Percentiles rank a stretch among this genome's conserved stretches.
These are phyloP conservation scores for Mustela lutreola DNA, from an alignment of 2,113 vertebrate genomes.

Conservation along the genomic window DNA sequence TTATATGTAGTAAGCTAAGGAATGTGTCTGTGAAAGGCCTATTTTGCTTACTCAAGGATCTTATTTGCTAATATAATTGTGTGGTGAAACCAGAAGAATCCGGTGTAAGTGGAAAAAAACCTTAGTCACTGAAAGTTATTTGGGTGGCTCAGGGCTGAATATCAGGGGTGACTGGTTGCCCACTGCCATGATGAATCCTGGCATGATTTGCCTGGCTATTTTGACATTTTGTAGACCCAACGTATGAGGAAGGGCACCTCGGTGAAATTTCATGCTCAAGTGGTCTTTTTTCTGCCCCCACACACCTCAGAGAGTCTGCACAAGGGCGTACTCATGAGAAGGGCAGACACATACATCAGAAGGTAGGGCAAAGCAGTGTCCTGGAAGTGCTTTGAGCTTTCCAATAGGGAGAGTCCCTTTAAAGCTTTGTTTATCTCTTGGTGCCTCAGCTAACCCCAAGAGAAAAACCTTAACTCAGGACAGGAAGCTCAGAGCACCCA, in stretches of 20 bases:
- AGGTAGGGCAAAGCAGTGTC: neutral
- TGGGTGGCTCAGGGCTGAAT: conserved; percentile 18
- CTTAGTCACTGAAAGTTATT: conserved; percentile 66
- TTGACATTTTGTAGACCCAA: neutral
- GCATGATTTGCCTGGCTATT: neutral
- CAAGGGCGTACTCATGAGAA: neutral
- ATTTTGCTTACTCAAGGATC: conserved; percentile 71
- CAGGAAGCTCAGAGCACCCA: conserved; percentile 77
- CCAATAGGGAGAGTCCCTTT: neutral
- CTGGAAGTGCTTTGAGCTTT: conserved; percentile 4
- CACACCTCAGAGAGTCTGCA: neutral
- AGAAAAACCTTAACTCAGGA: conserved; percentile 69
- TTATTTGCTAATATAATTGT: conserved; percentile 62
- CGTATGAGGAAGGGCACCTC: neutral
- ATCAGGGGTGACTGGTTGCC: neutral
- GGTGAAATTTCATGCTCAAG: neutral
- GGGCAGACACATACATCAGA: neutral
- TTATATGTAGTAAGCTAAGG: neutral
- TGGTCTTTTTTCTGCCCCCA: neutral
- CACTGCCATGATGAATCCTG: neutral
- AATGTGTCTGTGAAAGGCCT: conserved; percentile 4
- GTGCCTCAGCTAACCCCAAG: conserved; percentile 55
- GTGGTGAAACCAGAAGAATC: conserved; percentile 67
- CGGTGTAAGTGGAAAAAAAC: conserved; percentile 74
- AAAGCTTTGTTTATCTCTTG: conserved; percentile 75